Conservation (phyloP, 2,113 vertebrate species). For the Rhinoderma darwinii region DNA sequence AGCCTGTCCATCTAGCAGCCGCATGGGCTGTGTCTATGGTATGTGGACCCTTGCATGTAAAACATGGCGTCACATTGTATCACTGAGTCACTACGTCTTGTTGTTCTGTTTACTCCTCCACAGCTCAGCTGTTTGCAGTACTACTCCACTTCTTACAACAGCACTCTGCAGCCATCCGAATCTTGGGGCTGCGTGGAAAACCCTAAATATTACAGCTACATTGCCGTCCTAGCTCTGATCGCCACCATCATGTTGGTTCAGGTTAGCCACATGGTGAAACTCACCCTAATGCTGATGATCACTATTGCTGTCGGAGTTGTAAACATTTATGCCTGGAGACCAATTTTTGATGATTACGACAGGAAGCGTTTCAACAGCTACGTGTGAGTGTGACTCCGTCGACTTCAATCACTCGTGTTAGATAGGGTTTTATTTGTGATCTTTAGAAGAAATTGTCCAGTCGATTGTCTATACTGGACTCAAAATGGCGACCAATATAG, state of each 20-base stretch:
- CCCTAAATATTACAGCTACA: constrained; percentile 90
- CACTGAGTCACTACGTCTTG: too few relatives aligned
- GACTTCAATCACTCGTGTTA: neutral
- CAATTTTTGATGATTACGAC: constrained; percentile 87
- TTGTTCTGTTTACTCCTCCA: constrained; percentile 31
- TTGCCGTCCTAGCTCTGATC: constrained; percentile 85
- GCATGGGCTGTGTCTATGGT: neutral
- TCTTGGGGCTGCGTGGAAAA: constrained; percentile 76
- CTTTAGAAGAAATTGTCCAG: too few relatives aligned
- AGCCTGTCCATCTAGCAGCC: too few relatives aligned
- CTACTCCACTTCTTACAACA: constrained; percentile 68
- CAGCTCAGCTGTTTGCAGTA: constrained; percentile 88
- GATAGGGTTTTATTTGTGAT: too few relatives aligned
- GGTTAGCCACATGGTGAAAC: constrained; percentile 93
- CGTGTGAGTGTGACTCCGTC: constrained; percentile 70
- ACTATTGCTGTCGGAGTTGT: constrained; percentile 78
- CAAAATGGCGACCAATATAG: too few relatives aligned
- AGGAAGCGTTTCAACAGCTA: constrained; percentile 74
- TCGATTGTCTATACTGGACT: too few relatives aligned
- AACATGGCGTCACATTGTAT: neutral
- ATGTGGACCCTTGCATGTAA: neutral
- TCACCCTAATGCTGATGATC: constrained; percentile 90
- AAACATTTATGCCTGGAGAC: constrained; percentile 87
- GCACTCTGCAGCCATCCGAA: neutral
- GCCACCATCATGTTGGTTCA: constrained; percentile 92